Conservation (phyloP, 2,113 vertebrate species). For the Cheirogaleus medius region DNA sequence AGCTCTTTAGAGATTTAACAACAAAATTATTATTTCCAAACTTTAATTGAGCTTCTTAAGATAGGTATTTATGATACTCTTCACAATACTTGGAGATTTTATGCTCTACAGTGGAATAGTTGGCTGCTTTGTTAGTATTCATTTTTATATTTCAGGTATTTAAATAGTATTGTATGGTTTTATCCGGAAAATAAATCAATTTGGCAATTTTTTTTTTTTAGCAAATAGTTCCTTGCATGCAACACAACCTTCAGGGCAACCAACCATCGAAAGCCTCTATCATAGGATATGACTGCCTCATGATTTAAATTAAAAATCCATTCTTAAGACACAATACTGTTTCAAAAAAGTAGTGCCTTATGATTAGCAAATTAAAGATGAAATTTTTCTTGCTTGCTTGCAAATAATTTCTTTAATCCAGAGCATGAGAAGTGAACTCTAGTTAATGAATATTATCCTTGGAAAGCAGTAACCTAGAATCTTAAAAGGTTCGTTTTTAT, state of each 20-base stretch:
- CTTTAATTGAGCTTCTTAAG: conserved; percentile 69
- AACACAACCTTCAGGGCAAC: conserved; percentile 31
- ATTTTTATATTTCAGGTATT: conserved; percentile 58
- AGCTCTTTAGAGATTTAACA: conserved; percentile 69
- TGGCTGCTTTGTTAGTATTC: conserved; percentile 59
- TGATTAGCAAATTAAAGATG: conserved; percentile 72
- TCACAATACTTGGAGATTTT: conserved; percentile 59
- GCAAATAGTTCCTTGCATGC: conserved; percentile 66
- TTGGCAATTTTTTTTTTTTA: conserved; percentile 71
- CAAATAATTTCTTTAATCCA: conserved; percentile 67
- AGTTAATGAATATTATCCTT: conserved; percentile 72
- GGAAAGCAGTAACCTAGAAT: conserved; percentile 69
- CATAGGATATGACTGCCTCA: conserved; percentile 82
- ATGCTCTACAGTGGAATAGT: conserved; percentile 54
- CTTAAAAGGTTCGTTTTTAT: conserved; percentile 75
- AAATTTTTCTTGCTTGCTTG: conserved; percentile 57
- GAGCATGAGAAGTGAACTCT: conserved; percentile 61
- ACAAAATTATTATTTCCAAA: conserved; percentile 77
- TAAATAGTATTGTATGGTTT: conserved; percentile 63
- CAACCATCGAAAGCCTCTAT: conserved; percentile 46
- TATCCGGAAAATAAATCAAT: conserved; percentile 74
- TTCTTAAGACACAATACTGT: conserved; percentile 80
- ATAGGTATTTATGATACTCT: conserved; percentile 61
- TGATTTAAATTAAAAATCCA: conserved; percentile 86
- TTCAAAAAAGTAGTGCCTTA: conserved; percentile 64